Evolutionary conservation across 2,113 vertebrate species (phyloP), one percentile per base, ranked within the genome.

Genomic region (Ptilonorhynchus violaceus): DNA sequence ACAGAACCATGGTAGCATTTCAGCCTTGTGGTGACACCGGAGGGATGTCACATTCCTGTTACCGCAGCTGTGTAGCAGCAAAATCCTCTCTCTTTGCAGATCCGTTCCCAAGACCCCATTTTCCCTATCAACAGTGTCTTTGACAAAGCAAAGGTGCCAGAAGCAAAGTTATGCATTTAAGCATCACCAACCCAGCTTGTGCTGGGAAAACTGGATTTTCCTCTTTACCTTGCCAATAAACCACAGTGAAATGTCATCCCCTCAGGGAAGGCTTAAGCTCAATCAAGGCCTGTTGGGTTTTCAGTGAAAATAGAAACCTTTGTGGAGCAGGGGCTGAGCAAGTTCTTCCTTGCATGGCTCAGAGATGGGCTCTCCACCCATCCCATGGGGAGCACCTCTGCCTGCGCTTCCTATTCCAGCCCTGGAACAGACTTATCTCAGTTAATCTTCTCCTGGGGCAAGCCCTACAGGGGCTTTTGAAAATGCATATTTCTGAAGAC

Each of bases 1-100:
- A 49, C 3, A 5, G 23, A 85, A 39, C 31, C 3, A 3, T 7
- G 7, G 42, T 1, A 49, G 24, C 44, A 52, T 37, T 56, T 69
- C 35, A 85, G 33, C 21, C 64, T 74, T 1, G 0, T 7, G 30
- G 53, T 37, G 46, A 74, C 73, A 59, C 68, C 46, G 60, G 39
- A 39, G 30, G 30, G 60, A 39, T 35, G 35, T 13, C 25, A n/a
- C 4, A 0, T 47, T 76, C 33, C 63, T 0, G 0, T 37, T 56
- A 33, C 37, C 3, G 1, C 39, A 77, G 59, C 67, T 4, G 6
- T 9, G 23, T 12, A 22, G 44, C 23, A 60, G 15, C 0, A 0
- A 69, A 88, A 35, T 7, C 16, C 33, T 30, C 28, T 69, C 39
- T 58, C 66, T 86, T 41, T 37, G 30, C 22, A 24, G 39, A 50